These are phyloP conservation scores for Pyrocoelia pectoralis DNA, from an alignment of 2,888 invertebrate genomes.

Conservation along the genomic window DNA sequence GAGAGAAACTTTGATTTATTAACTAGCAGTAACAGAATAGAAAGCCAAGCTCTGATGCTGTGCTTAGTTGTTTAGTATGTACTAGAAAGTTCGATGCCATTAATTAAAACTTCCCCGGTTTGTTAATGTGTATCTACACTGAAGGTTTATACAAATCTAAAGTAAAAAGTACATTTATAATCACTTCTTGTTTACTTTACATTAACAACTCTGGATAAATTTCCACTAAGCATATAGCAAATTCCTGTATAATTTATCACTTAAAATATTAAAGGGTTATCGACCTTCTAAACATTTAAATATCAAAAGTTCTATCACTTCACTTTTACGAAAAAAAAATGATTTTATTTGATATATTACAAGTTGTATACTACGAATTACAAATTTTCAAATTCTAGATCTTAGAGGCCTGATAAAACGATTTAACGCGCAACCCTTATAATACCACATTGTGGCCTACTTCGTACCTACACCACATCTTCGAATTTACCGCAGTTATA, in stretches of 20 bases:
- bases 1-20: background rate
- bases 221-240: background rate
- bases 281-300: too few relatives aligned
- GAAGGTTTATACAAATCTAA: background rate
- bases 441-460: slow-evolving; percentile 9
- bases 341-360: slow-evolving; percentile 1
- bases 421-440: slow-evolving; percentile 6
- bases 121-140: slow-evolving; percentile 22
- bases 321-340: background rate
- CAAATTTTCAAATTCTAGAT: background rate
- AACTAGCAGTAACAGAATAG: background rate
- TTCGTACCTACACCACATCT: background rate
- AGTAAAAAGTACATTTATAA: slow-evolving; percentile 10
- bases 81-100: slow-evolving; percentile 30
- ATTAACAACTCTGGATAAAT: background rate
- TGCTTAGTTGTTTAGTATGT: slow-evolving; percentile 8
- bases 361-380: background rate
- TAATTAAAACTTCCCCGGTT: slow-evolving; percentile 33
- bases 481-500: background rate
- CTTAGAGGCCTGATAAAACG: background rate
- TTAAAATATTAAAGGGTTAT: too few relatives aligned
- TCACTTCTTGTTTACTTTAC: background rate
- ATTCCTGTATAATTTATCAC: too few relatives aligned
- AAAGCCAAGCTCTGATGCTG: background rate
- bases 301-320: too few relatives aligned